These are phyloP conservation scores for Drosophila austrosaltans DNA, from an alignment of 2,888 invertebrate species.

Conservation along the genomic window DNA sequence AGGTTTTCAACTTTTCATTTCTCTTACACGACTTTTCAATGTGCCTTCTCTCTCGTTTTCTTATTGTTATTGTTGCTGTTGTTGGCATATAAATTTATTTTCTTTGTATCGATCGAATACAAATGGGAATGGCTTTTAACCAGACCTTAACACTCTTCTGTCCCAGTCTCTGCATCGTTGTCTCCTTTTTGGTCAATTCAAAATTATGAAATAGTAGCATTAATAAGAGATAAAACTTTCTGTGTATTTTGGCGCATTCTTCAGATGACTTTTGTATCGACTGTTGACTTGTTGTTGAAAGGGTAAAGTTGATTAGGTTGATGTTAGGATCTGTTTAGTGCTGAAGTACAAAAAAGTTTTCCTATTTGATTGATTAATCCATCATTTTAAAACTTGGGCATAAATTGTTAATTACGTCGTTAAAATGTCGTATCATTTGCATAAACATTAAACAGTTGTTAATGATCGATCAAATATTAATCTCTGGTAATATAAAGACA, in stretches of 20 bases:
- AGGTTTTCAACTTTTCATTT: constrained; percentile 80
- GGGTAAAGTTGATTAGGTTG: background rate
- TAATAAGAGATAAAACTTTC: constrained; percentile 65
- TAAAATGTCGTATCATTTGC: no score
- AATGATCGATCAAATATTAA: no score
- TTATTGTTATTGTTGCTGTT: constrained; percentile 38
- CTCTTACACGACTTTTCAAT: constrained; percentile 65
- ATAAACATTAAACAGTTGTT: no score
- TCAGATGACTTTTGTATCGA: background rate
- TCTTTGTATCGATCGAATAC: constrained; percentile 63
- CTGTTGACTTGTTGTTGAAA: background rate
- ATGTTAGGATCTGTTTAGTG: background rate
- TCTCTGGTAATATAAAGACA: no score
- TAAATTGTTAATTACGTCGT: no score
- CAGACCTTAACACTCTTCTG: constrained; percentile 27
- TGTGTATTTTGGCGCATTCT: constrained; percentile 51
- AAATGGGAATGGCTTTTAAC: constrained; percentile 16
- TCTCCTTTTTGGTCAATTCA: constrained; percentile 51
- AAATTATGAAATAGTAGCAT: constrained; percentile 72
- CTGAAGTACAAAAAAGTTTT: no score
- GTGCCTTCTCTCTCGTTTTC: constrained; percentile 29
- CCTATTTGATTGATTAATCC: no score
- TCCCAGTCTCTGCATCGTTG: background rate
- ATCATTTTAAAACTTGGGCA: no score
- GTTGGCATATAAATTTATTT: constrained; percentile 67